Evolutionary conservation across 2,888 invertebrate genomes (phyloP).

Genomic region (Onthophagus sagittarius): DNA sequence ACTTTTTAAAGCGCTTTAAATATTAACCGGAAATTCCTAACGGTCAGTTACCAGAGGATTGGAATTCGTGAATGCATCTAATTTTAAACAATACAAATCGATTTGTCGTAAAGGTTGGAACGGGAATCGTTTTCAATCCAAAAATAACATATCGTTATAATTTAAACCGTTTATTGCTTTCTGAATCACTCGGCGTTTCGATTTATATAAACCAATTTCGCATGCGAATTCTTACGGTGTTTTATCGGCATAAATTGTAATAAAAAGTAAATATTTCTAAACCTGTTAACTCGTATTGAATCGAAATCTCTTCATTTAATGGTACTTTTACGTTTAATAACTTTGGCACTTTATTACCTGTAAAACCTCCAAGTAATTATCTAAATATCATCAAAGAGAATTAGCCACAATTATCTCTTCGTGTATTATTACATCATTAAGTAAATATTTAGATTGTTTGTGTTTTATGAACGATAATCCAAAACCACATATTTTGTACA

Average conservation of each 20-base stretch:
- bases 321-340: not conserved
- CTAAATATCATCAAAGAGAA: too few species aligned
- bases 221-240: not conserved
- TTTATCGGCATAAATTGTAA: not conserved
- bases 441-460: not conserved
- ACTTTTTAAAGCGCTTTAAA: too few species aligned
- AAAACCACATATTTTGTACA: not conserved
- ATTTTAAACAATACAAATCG: not conserved
- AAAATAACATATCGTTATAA: not conserved
- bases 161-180: not conserved
- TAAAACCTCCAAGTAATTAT: not conserved
- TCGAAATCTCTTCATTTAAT: not conserved
- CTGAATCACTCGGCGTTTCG: not conserved
- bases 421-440: not conserved
- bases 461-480: not conserved
- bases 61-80: not conserved
- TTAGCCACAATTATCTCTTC: too few species aligned
- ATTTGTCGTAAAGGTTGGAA: not conserved
- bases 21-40: not conserved
- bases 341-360: not conserved
- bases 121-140: not conserved
- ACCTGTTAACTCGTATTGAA: not conserved
- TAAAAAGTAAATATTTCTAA: not conserved
- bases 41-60: not conserved
- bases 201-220: not conserved